Base-by-base conservation (phyloP, 2,888 invertebrate genomes). In the Capitulum mitella region DNA sequence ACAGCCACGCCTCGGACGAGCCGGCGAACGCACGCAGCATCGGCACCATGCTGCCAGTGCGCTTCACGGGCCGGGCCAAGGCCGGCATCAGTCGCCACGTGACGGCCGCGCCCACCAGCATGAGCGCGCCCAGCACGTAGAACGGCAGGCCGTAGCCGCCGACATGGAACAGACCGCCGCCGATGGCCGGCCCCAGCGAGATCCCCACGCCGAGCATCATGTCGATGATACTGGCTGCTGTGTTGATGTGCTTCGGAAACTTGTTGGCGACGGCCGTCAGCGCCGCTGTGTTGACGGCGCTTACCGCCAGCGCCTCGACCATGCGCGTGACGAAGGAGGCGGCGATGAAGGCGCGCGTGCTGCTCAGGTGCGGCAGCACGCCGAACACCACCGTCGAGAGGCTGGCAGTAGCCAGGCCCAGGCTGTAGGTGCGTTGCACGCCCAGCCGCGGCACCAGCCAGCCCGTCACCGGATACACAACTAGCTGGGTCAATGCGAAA, bases 141-240 rank as follows among this genome's bases (percentile, higher is more conserved):
- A 93, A 93, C 82, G 93, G 93, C 83, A 92, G 85, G 80, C 90
- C 89, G 85, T 92, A 93, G 83, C 93, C 93, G 84, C 93, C 93
- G 84, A 91, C 87, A 92, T 93, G 87, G 88, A 92, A 93, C 19
- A 93, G 85, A 32, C 91, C 85, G 6, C 93, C 93, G 75, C 93
- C 93, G 77, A 93, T 88, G 19, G 92, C 92, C 0, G 93, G 93
- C 10, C 93, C 93, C 12, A 90, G 90, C 81, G 92, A 92, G 90
- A 93, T 90, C 58, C 93, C 93, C 8, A 93, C 86, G 0, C 93
- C 93, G 32, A 91, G 91, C 83, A 92, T 92, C 0, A 92, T 92
- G 86, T 93, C 93, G 81, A 92, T 85, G 81, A 92, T 90, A 40
- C 93, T 93, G 83, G 93, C 88, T 77, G 92, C 92, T 2, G 91